Evolutionary conservation across 2,113 vertebrate genomes (phyloP).

Genomic region (Scalopus aquaticus): DNA sequence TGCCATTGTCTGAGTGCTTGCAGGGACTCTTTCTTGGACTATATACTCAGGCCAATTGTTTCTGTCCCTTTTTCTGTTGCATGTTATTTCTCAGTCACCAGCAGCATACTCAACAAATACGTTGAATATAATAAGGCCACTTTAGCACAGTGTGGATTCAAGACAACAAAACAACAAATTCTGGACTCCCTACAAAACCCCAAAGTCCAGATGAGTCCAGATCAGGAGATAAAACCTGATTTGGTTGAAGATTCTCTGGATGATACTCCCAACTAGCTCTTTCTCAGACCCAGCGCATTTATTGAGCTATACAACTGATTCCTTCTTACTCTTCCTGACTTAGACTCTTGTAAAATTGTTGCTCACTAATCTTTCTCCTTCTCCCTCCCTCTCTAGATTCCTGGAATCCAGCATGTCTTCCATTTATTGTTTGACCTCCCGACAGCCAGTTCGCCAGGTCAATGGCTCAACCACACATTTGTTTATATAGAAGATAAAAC

Average conservation of each 20-base stretch:
- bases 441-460: constrained; percentile 25
- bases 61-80: background rate
- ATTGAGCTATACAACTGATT: background rate
- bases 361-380: background rate
- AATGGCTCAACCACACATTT: constrained; percentile 30
- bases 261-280: background rate
- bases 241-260: background rate
- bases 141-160: background rate
- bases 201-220: background rate
- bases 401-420: constrained; percentile 19
- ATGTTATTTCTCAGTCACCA: background rate
- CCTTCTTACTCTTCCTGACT: background rate
- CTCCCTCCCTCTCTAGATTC: background rate
- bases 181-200: background rate
- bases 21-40: constrained; percentile 16
- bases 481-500: constrained; percentile 56
- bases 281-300: constrained; percentile 24
- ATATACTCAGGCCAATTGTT: background rate
- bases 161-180: constrained; percentile 13
- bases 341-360: background rate
- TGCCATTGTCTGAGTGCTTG: background rate
- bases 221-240: constrained; percentile 8
- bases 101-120: background rate
- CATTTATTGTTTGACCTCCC: constrained; percentile 42
- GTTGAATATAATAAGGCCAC: background rate